Percentiles rank a stretch among this genome's conserved stretches.
phyloP scores from a whole-genome alignment of 2,113 vertebrate species.

The Thunnus thynnus region DNA sequence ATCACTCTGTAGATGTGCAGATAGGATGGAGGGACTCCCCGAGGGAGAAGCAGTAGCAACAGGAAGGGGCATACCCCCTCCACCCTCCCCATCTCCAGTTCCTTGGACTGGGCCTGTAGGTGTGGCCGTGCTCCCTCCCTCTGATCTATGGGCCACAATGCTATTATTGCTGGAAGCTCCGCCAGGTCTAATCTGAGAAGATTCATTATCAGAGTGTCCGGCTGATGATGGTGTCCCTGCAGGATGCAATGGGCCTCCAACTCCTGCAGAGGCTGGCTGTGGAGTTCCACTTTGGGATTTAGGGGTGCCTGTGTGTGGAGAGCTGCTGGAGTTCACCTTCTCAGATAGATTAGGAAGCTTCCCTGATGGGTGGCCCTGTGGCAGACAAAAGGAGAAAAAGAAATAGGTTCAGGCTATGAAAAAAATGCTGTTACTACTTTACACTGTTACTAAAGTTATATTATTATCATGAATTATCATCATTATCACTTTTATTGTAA shows the following conservation, averaged over 20 bases:
- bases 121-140: constrained; percentile 72
- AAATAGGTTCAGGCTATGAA: neutral
- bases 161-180: constrained; percentile 77
- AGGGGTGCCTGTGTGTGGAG: constrained; percentile 87
- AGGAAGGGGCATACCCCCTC: constrained; percentile 64
- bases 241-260: constrained; percentile 76
- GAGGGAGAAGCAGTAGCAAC: constrained; percentile 76
- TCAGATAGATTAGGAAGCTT: constrained; percentile 88
- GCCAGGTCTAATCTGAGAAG: constrained; percentile 73
- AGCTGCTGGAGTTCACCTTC: constrained; percentile 85
- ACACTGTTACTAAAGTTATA: neutral
- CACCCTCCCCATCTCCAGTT: constrained; percentile 64
- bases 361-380: constrained; percentile 74
- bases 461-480: neutral
- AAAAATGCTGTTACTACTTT: neutral
- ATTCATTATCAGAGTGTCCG: constrained; percentile 81
- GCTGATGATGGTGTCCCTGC: constrained; percentile 76
- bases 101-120: constrained; percentile 70
- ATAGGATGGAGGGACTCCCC: constrained; percentile 78
- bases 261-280: constrained; percentile 79
- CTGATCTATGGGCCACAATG: constrained; percentile 82
- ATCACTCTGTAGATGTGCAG: constrained; percentile 78
- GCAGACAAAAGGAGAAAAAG: constrained; percentile 34
- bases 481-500: neutral
- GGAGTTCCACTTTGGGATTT: constrained; percentile 88